These are phyloP conservation scores for Parasteatoda lunata DNA, from an alignment of 2,888 invertebrate species.

Conservation along the genomic window DNA sequence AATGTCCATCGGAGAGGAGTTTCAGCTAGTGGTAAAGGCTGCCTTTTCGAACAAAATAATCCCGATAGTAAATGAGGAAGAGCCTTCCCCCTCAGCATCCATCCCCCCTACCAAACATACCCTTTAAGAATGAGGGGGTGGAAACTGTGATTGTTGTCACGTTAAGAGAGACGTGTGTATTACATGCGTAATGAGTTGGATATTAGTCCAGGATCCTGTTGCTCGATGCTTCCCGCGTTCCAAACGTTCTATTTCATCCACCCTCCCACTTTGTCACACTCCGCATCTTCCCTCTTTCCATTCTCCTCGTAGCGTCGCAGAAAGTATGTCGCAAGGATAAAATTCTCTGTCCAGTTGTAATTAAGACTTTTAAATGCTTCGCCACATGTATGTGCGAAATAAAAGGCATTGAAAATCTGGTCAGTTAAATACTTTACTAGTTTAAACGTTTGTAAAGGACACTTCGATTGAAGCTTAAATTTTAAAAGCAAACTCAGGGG, in stretches of 20 bases:
- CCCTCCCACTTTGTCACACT: not conserved
- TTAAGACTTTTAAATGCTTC: constrained; percentile 23
- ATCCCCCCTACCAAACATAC: no score
- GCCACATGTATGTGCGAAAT: not conserved
- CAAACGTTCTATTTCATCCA: constrained; percentile 6
- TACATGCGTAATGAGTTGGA: constrained; percentile 63
- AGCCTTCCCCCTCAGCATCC: not conserved
- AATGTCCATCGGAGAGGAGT: constrained; percentile 24
- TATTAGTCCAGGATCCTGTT: constrained; percentile 45
- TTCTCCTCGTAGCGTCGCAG: not conserved
- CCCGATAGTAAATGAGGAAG: not conserved
- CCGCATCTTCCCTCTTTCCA: not conserved
- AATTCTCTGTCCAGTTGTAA: constrained; percentile 12
- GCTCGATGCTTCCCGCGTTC: constrained; percentile 29
- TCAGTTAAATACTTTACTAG: not conserved
- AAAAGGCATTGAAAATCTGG: not conserved
- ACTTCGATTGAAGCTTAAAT: no score
- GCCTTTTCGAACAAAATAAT: constrained; percentile 22
- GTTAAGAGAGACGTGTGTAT: constrained; percentile 49
- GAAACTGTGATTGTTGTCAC: constrained; percentile 17
- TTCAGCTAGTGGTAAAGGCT: no score
- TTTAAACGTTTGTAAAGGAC: no score
- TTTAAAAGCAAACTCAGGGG: no score
- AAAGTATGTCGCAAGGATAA: constrained; percentile 8
- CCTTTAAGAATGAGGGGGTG: not conserved